These are phyloP conservation scores for Onychomys torridus DNA, from an alignment of 2,797 vertebrate genomes.

Conservation along the genomic window DNA sequence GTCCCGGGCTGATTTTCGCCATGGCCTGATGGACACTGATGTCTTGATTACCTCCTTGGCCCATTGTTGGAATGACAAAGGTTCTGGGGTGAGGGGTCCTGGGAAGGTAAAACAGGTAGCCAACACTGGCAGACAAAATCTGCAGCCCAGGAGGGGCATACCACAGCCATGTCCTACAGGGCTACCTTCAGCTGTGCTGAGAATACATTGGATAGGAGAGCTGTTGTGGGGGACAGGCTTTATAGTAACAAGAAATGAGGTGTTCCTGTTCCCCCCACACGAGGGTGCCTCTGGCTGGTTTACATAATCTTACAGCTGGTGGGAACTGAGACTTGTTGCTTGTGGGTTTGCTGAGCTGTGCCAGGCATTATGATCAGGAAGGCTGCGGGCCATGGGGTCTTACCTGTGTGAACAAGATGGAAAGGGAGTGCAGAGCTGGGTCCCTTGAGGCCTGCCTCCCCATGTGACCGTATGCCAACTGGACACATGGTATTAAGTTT, in stretches of 20 bases:
- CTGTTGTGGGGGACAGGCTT: background rate
- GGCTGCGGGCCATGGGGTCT: no score
- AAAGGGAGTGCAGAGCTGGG: background rate
- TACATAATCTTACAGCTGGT: background rate
- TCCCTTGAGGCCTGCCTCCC: background rate
- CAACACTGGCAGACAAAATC: background rate
- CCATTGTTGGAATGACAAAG: background rate
- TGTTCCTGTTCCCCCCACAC: background rate
- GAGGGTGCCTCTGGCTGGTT: background rate
- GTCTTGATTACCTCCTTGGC: background rate
- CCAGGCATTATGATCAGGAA: accelerated
- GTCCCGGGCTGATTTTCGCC: background rate
- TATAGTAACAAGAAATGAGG: background rate
- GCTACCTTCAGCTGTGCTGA: accelerated
- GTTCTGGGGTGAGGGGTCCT: background rate
- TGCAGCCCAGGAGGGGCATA: background rate
- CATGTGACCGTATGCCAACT: accelerated
- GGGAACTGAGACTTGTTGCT: no score
- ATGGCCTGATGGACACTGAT: background rate
- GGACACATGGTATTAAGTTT: background rate
- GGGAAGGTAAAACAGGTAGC: background rate
- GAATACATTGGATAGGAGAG: background rate
- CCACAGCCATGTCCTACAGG: background rate
- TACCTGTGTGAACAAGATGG: accelerated
- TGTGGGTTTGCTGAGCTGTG: accelerated